Evolutionary conservation across 2,888 invertebrate genomes (phyloP), one percentile per base, ranked within the genome.

Genomic region (Pterostichus niger): DNA sequence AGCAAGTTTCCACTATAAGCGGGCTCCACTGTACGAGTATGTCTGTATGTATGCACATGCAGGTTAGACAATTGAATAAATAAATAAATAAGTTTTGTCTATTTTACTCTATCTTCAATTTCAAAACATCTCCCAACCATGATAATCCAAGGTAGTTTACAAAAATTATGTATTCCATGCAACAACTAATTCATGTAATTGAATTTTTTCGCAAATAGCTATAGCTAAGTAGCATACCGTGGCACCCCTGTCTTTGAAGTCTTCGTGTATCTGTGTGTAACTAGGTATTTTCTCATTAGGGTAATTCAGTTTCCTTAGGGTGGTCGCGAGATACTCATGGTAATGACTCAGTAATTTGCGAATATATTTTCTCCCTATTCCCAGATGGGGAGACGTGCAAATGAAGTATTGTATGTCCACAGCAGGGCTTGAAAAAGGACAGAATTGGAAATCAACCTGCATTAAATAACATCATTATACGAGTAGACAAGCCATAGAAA

Each of bases 371-470:
- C 87, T 86, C 17, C 88, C 87, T 83, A 88, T 24, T 64, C 35
- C 64, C 64, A 11, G 11, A 2, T 31, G 33, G 59, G 64, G 87
- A 85, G 90, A 91, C 0, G 90, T 90, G 15, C 88, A 88, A 15
- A 90, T 86, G 84, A 91, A 91, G 84, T 91, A 91, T 76, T 87
- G 89, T 15, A 91, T 84, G 86, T 91, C 91, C 64, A 64, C 64
- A 33, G 33, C 5, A n/a, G 89, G 90, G 5, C 91, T 90, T 52
- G 90, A 89, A 88, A 85, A 84, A 89, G 91, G 40, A 87, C 79
- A 76, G 88, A 87, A 80, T 88, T 91, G 91, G 83, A 90, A 91
- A 85, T 91, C 91, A 77, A 91, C 90, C 91, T 91, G 86, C 0
- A 71, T 44, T 15, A 71, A 44, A 46, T 11, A 90, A 89, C 88